Evolutionary conservation across 2,797 vertebrate species (phyloP), one percentile per base, ranked within the genome.

Genomic region (Argyrosomus regius): DNA sequence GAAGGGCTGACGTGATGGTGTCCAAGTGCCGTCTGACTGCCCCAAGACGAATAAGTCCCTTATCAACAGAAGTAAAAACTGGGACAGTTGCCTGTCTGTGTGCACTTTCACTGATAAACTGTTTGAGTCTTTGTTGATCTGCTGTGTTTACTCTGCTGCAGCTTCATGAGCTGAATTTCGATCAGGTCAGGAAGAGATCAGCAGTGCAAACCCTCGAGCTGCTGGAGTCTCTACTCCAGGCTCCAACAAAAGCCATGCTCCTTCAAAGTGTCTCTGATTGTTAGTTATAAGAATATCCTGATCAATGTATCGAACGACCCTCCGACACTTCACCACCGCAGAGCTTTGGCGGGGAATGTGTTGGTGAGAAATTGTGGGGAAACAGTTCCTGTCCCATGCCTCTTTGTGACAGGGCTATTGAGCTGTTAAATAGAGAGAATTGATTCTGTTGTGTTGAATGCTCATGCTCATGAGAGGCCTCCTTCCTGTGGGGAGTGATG

Each of bases 391-490:
- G 20, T 43, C 22, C 46, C 49, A 26, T 61, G 58, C 24, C 49
- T 84, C 72, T 87, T 79, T 78, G 72, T 85, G 77, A 77, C 77
- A 77, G 60, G 53, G 28, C 68, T 56, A 66, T 84, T 18, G 39
- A 81, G 63, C 67, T 65, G 53, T 53, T 84, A 78, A 88, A 86
- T 63, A 59, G 69, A 53, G 41, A 63, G 18, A 76, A 87, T 83
- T 80, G 78, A 90, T 88, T 71, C 20, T 2, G 20, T 48, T 58
- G 57, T 62, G 72, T 69, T 53, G 60, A 78, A 73, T 70, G 49
- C 0, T 6, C 60, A 7, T 22, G 57, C 67, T 85, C 69, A 64
- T 54, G 41, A 77, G 69, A 61, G 78, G 66, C 63, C 35, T 76
- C 35, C 52, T 71, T 62, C 53, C 72, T 77, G 66, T 41, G 16